phyloP scores from a whole-genome alignment of 1,140 invertebrate genomes.

The Platyscapa corneri region DNA sequence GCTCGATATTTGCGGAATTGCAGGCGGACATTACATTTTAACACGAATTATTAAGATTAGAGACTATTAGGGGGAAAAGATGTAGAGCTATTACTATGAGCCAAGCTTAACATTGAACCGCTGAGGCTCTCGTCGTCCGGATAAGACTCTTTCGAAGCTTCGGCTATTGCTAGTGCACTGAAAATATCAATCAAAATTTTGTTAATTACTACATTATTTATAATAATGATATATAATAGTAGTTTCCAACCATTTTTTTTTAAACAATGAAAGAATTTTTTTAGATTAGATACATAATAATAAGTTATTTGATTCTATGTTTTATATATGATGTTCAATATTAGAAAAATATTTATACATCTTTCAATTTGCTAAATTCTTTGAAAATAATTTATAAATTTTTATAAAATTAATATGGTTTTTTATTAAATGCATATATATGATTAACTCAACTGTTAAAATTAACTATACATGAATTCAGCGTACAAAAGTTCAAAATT shows the following conservation, averaged over 20 bases:
- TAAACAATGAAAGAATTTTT: background rate
- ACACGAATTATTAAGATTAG: constrained; percentile 75
- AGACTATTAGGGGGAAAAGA: constrained; percentile 90
- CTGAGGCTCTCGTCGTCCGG: constrained; percentile 92
- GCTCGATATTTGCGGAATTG: constrained; percentile 57
- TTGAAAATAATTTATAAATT: too few relatives aligned
- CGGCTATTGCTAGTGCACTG: constrained; percentile 91
- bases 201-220: background rate
- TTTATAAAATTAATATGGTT: too few relatives aligned
- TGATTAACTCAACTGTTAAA: too few relatives aligned
- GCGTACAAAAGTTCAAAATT: too few relatives aligned
- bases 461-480: too few relatives aligned
- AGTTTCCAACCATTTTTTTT: background rate
- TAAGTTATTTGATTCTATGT: too few relatives aligned
- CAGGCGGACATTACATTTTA: constrained; percentile 67
- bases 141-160: constrained; percentile 90
- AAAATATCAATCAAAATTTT: constrained; percentile 64
- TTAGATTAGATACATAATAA: background rate
- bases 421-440: too few relatives aligned
- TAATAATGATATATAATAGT: background rate
- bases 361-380: too few relatives aligned
- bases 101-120: constrained; percentile 94
- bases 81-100: constrained; percentile 93
- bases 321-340: too few relatives aligned
- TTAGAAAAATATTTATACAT: too few relatives aligned